Evolutionary conservation across 2,888 invertebrate genomes (phyloP).

Genomic region (Autographa gamma): DNA sequence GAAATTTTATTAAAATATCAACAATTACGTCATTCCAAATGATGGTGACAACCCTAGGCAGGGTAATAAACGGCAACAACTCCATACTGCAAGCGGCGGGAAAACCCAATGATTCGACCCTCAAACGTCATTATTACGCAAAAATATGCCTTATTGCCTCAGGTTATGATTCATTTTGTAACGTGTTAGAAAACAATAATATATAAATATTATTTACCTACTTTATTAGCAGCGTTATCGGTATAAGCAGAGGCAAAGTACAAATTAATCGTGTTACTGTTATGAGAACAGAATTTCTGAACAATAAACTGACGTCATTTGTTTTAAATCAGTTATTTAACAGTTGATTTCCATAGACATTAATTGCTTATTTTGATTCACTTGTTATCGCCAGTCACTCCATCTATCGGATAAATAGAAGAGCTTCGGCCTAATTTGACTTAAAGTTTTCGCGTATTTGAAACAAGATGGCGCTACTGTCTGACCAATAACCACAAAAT

Average conservation of each 20-base stretch:
- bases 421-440: background rate
- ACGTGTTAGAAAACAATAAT: background rate
- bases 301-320: background rate
- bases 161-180: slow-evolving; percentile 13
- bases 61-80: slow-evolving; percentile 35
- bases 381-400: slow-evolving; percentile 10
- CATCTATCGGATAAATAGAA: background rate
- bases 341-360: too few species aligned
- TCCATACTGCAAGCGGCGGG: slow-evolving; percentile 27
- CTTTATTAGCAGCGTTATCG: slow-evolving; percentile 3
- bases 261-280: slow-evolving; percentile 5
- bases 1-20: background rate
- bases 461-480: background rate
- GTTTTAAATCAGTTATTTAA: background rate
- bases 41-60: slow-evolving; percentile 46
- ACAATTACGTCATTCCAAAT: background rate
- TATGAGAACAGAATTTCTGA: background rate
- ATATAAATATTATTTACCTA: slow-evolving; percentile 7
- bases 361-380: background rate
- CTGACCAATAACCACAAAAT: background rate
- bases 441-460: background rate
- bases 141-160: slow-evolving; percentile 25
- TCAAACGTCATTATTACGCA: slow-evolving; percentile 18
- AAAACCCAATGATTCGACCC: slow-evolving; percentile 36
- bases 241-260: slow-evolving; percentile 3